A percentile compares a stretch with the other conserved stretches of the same genome.
These are phyloP conservation scores for Myopa tessellatipennis DNA, from an alignment of 2,888 invertebrate genomes.

Conservation along the genomic window DNA sequence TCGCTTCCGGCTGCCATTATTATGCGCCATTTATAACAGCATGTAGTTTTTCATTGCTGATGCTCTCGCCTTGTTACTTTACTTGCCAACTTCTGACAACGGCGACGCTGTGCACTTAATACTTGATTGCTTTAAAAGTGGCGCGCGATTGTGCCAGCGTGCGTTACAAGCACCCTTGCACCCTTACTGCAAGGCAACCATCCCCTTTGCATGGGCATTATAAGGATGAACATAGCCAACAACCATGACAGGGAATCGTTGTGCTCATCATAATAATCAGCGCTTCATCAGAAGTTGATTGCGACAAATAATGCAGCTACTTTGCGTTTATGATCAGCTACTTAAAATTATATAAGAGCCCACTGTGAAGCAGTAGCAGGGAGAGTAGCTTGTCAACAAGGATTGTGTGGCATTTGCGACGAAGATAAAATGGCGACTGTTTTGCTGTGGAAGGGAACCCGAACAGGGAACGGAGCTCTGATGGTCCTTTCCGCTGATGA, in stretches of 20 bases:
- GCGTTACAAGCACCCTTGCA: not conserved
- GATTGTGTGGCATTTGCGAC: not conserved
- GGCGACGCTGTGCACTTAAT: conserved; percentile 45
- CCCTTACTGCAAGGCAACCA: not conserved
- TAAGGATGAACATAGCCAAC: not conserved
- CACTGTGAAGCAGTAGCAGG: conserved; percentile 5
- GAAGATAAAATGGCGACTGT: conserved; percentile 18
- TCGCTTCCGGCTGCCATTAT: conserved; percentile 63
- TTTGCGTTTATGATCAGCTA: conserved; percentile 58
- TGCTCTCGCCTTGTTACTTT: conserved; percentile 9
- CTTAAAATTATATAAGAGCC: conserved; percentile 27
- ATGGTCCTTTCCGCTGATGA: not conserved
- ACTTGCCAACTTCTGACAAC: conserved; percentile 34
- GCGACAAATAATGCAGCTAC: conserved; percentile 67
- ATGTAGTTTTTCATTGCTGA: conserved; percentile 35
- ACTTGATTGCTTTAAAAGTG: conserved; percentile 43
- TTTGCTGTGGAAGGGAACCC: not conserved
- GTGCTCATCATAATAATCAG: conserved; percentile 55
- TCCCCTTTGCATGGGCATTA: not conserved
- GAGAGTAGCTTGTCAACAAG: not conserved
- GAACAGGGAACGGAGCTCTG: not conserved
- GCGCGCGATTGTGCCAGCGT: conserved; percentile 40
- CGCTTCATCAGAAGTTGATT: conserved; percentile 66
- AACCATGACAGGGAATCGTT: conserved; percentile 12
- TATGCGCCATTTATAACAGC: conserved; percentile 67